Base-by-base conservation (phyloP, 2,797 vertebrate genomes). In the Margarornis squamiger region DNA sequence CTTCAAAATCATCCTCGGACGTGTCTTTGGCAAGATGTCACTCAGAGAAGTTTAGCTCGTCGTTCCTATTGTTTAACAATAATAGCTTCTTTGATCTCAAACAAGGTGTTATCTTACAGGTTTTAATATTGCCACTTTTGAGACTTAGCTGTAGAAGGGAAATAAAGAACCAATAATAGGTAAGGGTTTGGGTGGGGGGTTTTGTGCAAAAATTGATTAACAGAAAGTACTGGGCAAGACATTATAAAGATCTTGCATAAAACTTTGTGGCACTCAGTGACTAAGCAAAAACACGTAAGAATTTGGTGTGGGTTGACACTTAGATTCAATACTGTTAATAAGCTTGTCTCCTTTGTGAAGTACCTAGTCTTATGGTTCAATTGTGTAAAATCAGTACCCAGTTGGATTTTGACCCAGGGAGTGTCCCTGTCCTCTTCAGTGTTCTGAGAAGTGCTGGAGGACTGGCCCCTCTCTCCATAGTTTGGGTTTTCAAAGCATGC, bases 111-210 rank as follows among this genome's bases (percentile, higher is more conserved):
- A 26, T 12, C 45, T 49, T 32, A 51, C 7, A 48, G 15, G 14
- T 84, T 71, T 58, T 54, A 63, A 61, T 0, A 0, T 19, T 63
- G 24, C 5, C 29, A 12, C 7, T 84, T 52, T 48, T 43, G 49
- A 70, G 11, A 32, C 32, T 55, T 39, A 23, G 9, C 46, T 43
- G 27, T 3, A 54, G 17, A 70, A 70, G 1, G 11, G 9, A 86
- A 89, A 70, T 26, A 63, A 72, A 78, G 24, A 77, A 39, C 46
- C 14, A 65, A 14, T 34, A 61, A 41, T 1, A 22, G 15, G 0
- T 14, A 24, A 66, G 4, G 1, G 8, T 14, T 36, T 32, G 3
- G 9, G 4, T 3, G 22, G 7, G 3, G 7, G 0, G 0, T 10
- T 14, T 22, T 68, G 17, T 59, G 26, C 24, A 73, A 32, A 7